Base-by-base conservation (phyloP, 2,113 vertebrate genomes). In the Halichoerus grypus region DNA sequence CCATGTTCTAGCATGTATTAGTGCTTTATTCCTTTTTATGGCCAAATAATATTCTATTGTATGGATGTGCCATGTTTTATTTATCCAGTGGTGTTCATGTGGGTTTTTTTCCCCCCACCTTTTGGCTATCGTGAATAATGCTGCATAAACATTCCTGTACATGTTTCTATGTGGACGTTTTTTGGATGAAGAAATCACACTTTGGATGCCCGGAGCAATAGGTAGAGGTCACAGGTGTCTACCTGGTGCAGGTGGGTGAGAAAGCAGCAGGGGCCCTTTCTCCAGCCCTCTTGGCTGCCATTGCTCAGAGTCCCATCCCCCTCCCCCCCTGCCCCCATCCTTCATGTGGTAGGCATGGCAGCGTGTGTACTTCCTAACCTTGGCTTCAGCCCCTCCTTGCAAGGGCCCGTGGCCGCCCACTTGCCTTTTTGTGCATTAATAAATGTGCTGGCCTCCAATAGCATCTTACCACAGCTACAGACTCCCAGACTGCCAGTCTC, bases 261-360 rank as follows among this genome's bases (percentile, higher is more conserved):
- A 55, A 55, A 24, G 59, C 59, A 7, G 26, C 33, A 31, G 51
- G 49, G 14, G 13, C 57, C 33, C 19, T 36, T 53, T 53, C 42
- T 46, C n/a, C 42, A 46, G 69, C 19, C 5, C 49, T 19, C 31
- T 31, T 24, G 42, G 84, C 39, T 18, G 0, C 15, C 26, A 26
- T 4, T 16, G 39, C 61, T 53, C 21, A 28, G 69, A 22, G 14
- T 46, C 46, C 46, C 7, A 8, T 46, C 46, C 42, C 28, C 63
- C 67, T 12, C 31, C n/a, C 10, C 0, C 0, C 1, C 31, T 2
- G 5, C 33, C 74, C 14, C 22, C 18, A 22, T 18, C 22, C 18
- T 14, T 13, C 12, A 1, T 24, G 33, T 33, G 65, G 36, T 14
- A 39, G n/a, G 26, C 24, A 0, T 7, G 42, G n/a, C 7, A 28